Evolutionary conservation across 2,888 invertebrate species (phyloP), one percentile per base, ranked within the genome.

Genomic region (Helobdella robusta): DNA sequence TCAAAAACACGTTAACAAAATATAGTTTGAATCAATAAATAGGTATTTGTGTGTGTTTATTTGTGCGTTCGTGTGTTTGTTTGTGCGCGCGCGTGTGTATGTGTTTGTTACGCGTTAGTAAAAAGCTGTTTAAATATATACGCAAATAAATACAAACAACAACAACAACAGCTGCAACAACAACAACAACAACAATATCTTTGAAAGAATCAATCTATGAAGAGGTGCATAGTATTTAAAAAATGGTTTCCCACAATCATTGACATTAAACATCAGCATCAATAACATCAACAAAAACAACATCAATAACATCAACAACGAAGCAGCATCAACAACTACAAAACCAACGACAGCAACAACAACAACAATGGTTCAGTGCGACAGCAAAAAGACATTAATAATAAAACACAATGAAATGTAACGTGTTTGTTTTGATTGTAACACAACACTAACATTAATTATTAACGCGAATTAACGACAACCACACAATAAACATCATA

Each of bases 111-210:
- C 35, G 11, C 20, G 34, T 59, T 5, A 18, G 23, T 59, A 59
- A 18, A 59, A 30, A 11, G 18, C 20, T 59, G 34, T 28, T 32
- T 59, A 34, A 18, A 59, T 59, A 34, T 28, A 59, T 59, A 59
- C 23, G 34, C 34, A 34, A 18, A 59, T 59, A 59, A 1, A 59
- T 59, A 34, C 20, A 59, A 32, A 59, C 20, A n/a, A n/a, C n/a
- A n/a, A n/a, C n/a, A n/a, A n/a, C n/a, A n/a, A n/a, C n/a, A n/a
- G n/a, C n/a, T n/a, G n/a, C n/a, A n/a, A n/a, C n/a, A n/a, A n/a
- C n/a, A n/a, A n/a, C n/a, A n/a, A n/a, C n/a, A n/a, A n/a, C n/a
- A n/a, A n/a, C n/a, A n/a, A n/a, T n/a, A n/a, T n/a, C n/a, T n/a
- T n/a, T n/a, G n/a, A n/a, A n/a, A n/a, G n/a, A n/a, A n/a, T n/a